Base-by-base conservation (phyloP, 1,140 invertebrate species). In the Homarus americanus region DNA sequence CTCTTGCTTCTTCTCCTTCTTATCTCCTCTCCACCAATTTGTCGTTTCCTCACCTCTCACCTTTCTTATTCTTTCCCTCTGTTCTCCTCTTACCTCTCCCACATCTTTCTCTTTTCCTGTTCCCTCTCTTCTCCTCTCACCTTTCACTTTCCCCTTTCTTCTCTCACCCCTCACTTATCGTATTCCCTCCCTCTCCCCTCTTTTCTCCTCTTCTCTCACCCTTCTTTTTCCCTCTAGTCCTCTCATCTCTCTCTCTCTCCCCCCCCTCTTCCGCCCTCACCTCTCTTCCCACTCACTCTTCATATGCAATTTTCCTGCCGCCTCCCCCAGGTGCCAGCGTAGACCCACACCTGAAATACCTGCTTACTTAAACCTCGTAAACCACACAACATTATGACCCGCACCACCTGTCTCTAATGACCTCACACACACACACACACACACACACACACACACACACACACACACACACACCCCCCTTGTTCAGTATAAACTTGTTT, bases 391-490 rank as follows among this genome's bases (percentile, higher is more conserved):
- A n/a, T n/a, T n/a, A n/a, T n/a, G n/a, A n/a, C n/a, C n/a, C n/a
- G n/a, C n/a, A n/a, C n/a, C n/a, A n/a, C n/a, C n/a, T 49, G 9
- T 49, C 9, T 40, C 10, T n/a, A 1, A 20, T 79, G 41, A 40
- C 4, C 24, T n/a, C 28, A 44, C 28, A 79, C 0, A 79, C 28
- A 80, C 15, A 80, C 32, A 53, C 2, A 80, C 32, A 80, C 15
- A 80, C 32, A 80, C 32, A 80, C 32, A 80, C 32, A 80, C 49
- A 80, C 49, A 80, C 49, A 80, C 44, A 80, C 44, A 58, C 53
- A 58, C 53, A 58, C 53, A 58, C 53, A 49, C 44, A 49, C 44
- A 5, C 53, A 49, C 44, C n/a, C n/a, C n/a, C n/a, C n/a, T n/a
- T n/a, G n/a, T n/a, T n/a, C n/a, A n/a, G n/a, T n/a, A n/a, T n/a